Percentiles rank a stretch among this genome's conserved stretches.
Evolutionary conservation across 2,113 vertebrate species (phyloP).

Genomic region (Hippocampus comes): DNA sequence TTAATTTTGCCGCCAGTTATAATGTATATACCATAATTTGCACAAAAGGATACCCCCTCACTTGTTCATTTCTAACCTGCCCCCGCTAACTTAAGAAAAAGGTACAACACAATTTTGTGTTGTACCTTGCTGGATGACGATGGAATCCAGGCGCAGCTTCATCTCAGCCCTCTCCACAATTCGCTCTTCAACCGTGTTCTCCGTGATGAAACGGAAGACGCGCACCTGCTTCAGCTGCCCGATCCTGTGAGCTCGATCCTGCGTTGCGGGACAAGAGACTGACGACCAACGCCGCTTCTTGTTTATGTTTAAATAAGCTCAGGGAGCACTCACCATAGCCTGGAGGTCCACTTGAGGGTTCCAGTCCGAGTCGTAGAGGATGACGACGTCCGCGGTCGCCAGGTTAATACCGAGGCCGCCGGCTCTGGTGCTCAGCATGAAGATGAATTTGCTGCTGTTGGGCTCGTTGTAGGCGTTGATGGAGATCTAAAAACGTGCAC

Average conservation of each 20-base stretch:
- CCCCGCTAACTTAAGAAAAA: not conserved
- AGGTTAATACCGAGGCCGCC: constrained; percentile 97
- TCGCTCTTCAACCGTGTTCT: constrained; percentile 95
- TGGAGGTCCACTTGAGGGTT: constrained; percentile 99
- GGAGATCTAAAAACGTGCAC: constrained; percentile 75
- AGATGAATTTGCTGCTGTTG: constrained; percentile 91
- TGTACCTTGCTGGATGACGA: constrained; percentile 96
- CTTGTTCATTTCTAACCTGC: too few relatives aligned
- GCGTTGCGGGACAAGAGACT: constrained; percentile 1
- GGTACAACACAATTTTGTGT: too few relatives aligned
- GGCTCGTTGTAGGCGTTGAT: constrained; percentile 92
- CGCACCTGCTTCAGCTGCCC: constrained; percentile 94
- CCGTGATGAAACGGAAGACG: constrained; percentile 96
- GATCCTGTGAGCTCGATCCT: constrained; percentile 98
- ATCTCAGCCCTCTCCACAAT: constrained; percentile 97
- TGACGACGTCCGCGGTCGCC: constrained; percentile 96
- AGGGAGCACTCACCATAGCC: constrained; percentile 83
- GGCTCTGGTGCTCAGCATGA: constrained; percentile 96
- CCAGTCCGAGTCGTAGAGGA: constrained; percentile 98
- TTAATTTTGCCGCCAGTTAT: too few relatives aligned
- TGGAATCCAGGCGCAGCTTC: constrained; percentile 95
- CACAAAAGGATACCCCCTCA: too few relatives aligned
- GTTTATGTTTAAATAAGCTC: not conserved
- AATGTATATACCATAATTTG: too few relatives aligned
- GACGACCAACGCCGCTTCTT: not conserved